Evolutionary conservation across 2,888 invertebrate genomes (phyloP).

Genomic region (Leptopilina drosophilae): DNA sequence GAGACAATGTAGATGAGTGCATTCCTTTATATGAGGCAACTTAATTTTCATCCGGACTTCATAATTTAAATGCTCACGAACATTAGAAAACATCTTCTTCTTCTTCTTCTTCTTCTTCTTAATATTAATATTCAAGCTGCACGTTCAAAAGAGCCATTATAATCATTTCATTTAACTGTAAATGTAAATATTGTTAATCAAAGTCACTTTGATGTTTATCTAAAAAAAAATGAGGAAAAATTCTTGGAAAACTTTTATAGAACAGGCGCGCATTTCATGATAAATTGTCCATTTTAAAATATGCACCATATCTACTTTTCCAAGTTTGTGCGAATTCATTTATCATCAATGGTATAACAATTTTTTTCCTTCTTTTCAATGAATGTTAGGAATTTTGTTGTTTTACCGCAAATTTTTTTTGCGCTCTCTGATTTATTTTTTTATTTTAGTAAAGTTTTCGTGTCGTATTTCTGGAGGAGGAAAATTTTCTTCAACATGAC

Average conservation of each 20-base stretch:
- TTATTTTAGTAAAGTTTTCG: too few species aligned
- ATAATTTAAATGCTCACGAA: not conserved
- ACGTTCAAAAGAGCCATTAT: too few species aligned
- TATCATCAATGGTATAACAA: not conserved
- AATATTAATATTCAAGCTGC: too few species aligned
- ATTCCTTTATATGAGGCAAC: too few species aligned
- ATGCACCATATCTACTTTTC: not conserved
- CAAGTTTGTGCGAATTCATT: not conserved
- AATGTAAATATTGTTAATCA: not conserved
- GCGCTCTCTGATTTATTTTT: too few species aligned
- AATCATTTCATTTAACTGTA: too few species aligned
- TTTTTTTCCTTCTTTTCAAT: not conserved
- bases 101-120: too few species aligned
- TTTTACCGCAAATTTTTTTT: not conserved
- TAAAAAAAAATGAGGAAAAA: not conserved
- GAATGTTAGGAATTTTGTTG: too few species aligned
- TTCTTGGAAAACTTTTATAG: constrained; percentile 11
- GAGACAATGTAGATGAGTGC: not conserved
- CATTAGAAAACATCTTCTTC: not conserved
- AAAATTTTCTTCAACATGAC: too few species aligned
- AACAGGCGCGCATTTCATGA: not conserved
- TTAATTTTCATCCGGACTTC: not conserved
- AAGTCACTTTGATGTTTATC: constrained; percentile 4
- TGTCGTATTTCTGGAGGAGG: too few species aligned
- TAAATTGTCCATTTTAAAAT: not conserved